These are phyloP conservation scores for Dusona sp. DNA, from an alignment of 2,888 invertebrate species.

Conservation along the genomic window DNA sequence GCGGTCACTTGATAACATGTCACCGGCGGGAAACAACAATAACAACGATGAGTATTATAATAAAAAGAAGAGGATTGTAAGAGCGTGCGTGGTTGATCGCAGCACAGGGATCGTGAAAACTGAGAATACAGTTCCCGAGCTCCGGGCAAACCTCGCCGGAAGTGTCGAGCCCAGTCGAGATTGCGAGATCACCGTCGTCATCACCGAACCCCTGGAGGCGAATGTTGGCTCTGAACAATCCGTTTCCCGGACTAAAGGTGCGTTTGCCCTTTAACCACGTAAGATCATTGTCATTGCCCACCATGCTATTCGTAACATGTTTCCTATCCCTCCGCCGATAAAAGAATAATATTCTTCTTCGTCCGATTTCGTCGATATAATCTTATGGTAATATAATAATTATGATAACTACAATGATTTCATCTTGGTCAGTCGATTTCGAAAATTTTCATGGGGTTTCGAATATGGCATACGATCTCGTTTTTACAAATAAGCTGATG, in stretches of 20 bases:
- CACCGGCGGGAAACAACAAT: slow-evolving; percentile 46
- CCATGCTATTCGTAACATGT: slow-evolving; percentile 11
- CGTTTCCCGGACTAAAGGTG: slow-evolving; percentile 75
- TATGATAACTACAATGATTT: not conserved
- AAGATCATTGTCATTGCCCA: slow-evolving; percentile 17
- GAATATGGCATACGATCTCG: not conserved
- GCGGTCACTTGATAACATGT: slow-evolving; percentile 61
- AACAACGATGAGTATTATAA: slow-evolving; percentile 40
- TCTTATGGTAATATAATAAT: not conserved
- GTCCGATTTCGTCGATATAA: not conserved
- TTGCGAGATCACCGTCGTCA: slow-evolving; percentile 76
- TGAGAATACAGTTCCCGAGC: slow-evolving; percentile 45
- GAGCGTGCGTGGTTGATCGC: slow-evolving; percentile 50
- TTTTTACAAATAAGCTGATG: not conserved
- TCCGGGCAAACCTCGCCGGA: slow-evolving; percentile 50
- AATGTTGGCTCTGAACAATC: slow-evolving; percentile 63
- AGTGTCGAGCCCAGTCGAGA: slow-evolving; percentile 73
- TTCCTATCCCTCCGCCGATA: not conserved
- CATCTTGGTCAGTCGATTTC: not conserved
- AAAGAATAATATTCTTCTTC: not conserved
- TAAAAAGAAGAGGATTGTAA: slow-evolving; percentile 43
- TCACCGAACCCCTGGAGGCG: slow-evolving; percentile 71
- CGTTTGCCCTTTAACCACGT: slow-evolving; percentile 62
- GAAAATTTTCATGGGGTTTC: not conserved
- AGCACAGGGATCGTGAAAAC: slow-evolving; percentile 20